Base-by-base conservation (phyloP, 1,140 invertebrate genomes). In the Berghia stephanieae region DNA sequence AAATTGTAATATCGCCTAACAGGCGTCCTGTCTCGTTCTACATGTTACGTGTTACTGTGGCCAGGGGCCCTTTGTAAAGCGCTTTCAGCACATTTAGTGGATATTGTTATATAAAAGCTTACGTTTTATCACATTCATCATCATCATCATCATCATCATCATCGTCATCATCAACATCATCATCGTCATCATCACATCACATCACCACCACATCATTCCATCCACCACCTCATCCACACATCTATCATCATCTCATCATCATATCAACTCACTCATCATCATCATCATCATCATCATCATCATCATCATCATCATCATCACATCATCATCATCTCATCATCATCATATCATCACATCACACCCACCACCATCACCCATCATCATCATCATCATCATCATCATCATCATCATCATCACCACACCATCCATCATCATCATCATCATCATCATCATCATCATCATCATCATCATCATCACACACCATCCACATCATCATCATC, bases 71-170 rank as follows among this genome's bases (percentile, higher is more conserved):
- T n/a, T n/a, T n/a, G n/a, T n/a, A n/a, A n/a, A n/a, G n/a, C n/a
- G n/a, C n/a, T n/a, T n/a, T n/a, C n/a, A n/a, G n/a, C n/a, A n/a
- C n/a, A n/a, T n/a, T n/a, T n/a, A n/a, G n/a, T n/a, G n/a, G n/a
- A n/a, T n/a, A n/a, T n/a, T n/a, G n/a, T n/a, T n/a, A n/a, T n/a
- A n/a, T n/a, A n/a, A n/a, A n/a, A n/a, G n/a, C 46, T 49, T 49
- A 16, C 46, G n/a, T 49, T n/a, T 16, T 49, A 13, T 49, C 13
- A 16, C 46, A n/a, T 49, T n/a, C 13, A 16, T n/a, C 13, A 49
- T 49, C 46, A 49, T 49, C 46, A 49, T 49, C 46, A 49, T 49
- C 46, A 49, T 49, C 46, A 49, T 49, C 46, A 49, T 49, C 46
- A 49, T 49, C 46, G n/a, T 49, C 46, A 49, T 49, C 46, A 49